Base-by-base conservation (phyloP, 2,113 vertebrate genomes). In the Mesocricetus auratus region DNA sequence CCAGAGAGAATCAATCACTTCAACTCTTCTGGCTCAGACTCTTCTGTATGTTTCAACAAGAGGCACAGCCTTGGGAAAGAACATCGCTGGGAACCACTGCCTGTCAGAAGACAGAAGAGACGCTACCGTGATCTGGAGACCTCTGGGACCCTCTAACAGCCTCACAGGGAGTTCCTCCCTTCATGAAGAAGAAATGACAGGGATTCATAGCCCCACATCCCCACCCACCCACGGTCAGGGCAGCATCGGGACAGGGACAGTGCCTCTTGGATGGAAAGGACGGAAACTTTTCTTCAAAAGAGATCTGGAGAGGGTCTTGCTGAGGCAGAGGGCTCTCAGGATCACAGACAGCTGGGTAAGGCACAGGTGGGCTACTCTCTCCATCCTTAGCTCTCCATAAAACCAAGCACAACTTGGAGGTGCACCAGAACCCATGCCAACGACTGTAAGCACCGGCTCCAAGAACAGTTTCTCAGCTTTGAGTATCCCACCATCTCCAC, bases 231-330 rank as follows among this genome's bases (percentile, higher is more conserved):
- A 42, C 53, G 39, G 73, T 42, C 22, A 24, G 66, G 74, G 62
- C 7, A 5, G 91, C 12, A 2, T 0, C 0, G 0, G 3, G 26
- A 16, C 2, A 4, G 0, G n/a, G 82, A 56, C 7, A 12, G 13
- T 15, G 6, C 12, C 0, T 0, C 1, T 68, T 26, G 36, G 75
- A 66, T 17, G 68, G 39, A 58, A 3, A 53, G 22, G 22, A 29
- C 26, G 36, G 74, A 29, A 73, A 31, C 22, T 11, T 33, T 64
- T 13, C 13, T 50, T 86, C 39, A 29, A 10, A 36, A 56, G 39
- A 91, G 39, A 66, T 53, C 62, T 50, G 77, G 75, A 64, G 42
- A 79, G 42, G 36, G 17, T 0, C 1, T 11, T 3, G 2, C 39
- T 8, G 50, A 56, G 82, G 60, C 8, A 1, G 33, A 0, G 1